Conservation (phyloP, 2,113 vertebrate genomes). For the Myocastor coypus region DNA sequence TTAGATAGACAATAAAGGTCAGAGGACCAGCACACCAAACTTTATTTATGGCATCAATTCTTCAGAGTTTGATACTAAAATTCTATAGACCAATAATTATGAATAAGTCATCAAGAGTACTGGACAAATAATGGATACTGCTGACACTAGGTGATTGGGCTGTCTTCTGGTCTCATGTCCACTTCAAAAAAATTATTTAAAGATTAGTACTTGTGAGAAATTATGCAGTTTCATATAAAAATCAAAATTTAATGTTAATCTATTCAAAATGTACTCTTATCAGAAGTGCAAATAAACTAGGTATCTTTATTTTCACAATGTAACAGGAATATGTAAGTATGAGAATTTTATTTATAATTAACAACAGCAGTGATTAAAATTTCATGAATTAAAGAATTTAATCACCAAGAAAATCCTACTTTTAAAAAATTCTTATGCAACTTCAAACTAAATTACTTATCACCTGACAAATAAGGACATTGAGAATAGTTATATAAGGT, state of each 20-base stretch:
- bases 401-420: not conserved
- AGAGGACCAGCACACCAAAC: too few species aligned
- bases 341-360: not conserved
- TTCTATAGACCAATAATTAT: too few species aligned
- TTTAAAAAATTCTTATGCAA: not conserved
- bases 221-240: not conserved
- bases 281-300: slow-evolving; percentile 25
- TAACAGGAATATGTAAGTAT: not conserved
- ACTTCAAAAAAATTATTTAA: not conserved
- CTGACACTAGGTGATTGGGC: not conserved
- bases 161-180: not conserved
- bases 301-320: not conserved
- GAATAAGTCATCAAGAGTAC: too few species aligned
- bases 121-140: not conserved
- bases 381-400: not conserved
- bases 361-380: not conserved
- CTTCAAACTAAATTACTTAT: not conserved
- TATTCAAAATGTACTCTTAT: not conserved
- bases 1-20: too few species aligned
- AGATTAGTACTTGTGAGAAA: not conserved
- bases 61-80: too few species aligned
- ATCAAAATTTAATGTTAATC: not conserved
- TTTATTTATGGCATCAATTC: too few species aligned
- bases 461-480: too few species aligned
- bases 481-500: not conserved